A percentile compares a stretch with the other conserved stretches of the same genome.
Conservation (phyloP, 2,797 vertebrate species). For the Toxotes lorentzi region DNA sequence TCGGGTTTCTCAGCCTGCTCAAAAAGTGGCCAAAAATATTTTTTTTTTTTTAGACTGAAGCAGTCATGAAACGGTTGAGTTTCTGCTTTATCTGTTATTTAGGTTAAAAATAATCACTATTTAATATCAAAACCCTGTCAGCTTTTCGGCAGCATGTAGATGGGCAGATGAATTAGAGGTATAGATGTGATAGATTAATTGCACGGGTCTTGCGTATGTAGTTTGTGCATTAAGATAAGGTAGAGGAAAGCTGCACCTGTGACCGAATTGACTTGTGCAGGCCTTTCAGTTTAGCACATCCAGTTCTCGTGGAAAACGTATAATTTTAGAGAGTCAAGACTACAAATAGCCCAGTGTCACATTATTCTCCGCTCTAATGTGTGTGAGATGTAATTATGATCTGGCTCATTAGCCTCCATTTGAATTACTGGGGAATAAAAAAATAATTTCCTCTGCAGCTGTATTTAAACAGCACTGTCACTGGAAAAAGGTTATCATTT, state of each 20-base stretch:
- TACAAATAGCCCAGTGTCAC: not conserved
- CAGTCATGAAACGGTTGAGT: not conserved
- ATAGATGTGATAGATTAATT: not conserved
- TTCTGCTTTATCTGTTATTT: not conserved
- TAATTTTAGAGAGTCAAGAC: not conserved
- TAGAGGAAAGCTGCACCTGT: not conserved
- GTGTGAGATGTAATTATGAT: conserved; percentile 24
- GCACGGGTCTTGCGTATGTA: not conserved
- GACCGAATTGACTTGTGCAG: not conserved
- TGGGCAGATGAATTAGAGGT: not conserved
- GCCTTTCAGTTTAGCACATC: not conserved
- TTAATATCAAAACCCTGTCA: not conserved
- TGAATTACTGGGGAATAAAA: conserved; percentile 39
- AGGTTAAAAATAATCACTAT: not conserved
- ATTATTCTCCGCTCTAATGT: not conserved
- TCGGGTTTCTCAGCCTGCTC: too few species aligned
- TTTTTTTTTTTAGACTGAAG: not conserved
- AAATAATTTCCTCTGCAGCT: conserved; percentile 20
- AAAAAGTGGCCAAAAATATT: not conserved
- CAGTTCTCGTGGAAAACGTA: conserved; percentile 18
- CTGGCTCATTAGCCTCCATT: conserved; percentile 24
- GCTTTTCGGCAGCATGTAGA: not conserved
- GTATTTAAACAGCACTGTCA: conserved; percentile 14
- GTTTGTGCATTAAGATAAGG: not conserved
- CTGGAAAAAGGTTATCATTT: conserved; percentile 7